Evolutionary conservation across 2,797 vertebrate species (phyloP).

Genomic region (Taenioides sp.): DNA sequence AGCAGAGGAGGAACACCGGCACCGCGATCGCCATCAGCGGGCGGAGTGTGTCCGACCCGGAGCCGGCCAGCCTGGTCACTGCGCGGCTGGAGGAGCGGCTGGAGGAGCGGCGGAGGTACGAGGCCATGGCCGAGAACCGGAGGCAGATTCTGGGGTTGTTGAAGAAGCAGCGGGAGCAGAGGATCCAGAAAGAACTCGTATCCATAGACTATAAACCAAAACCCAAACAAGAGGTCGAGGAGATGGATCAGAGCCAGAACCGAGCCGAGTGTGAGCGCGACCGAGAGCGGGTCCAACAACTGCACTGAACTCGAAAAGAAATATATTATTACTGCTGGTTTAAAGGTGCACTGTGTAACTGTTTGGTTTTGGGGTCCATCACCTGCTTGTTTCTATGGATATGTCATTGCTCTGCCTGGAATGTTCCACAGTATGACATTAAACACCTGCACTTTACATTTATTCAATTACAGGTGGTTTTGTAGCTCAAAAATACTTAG

Average conservation of each 20-base stretch:
- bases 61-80: not conserved
- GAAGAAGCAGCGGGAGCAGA: slow-evolving; percentile 52
- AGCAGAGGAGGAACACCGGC: slow-evolving; percentile 25
- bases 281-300: slow-evolving; percentile 46
- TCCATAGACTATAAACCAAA: slow-evolving; percentile 27
- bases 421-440: no score
- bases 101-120: slow-evolving; percentile 55
- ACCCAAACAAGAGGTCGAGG: not conserved
- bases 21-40: not conserved
- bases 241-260: rapidly evolving
- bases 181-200: slow-evolving; percentile 56
- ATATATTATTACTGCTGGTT: no score
- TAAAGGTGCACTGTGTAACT: no score
- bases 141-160: slow-evolving; percentile 57
- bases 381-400: no score
- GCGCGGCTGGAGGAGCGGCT: slow-evolving; percentile 32
- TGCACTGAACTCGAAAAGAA: slow-evolving; percentile 17
- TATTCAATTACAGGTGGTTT: no score
- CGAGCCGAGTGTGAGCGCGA: slow-evolving; percentile 26
- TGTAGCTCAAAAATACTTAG: no score
- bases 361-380: no score
- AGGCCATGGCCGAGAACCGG: slow-evolving; percentile 55
- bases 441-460: no score
- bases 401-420: no score
- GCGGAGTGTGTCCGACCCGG: not conserved